Percentiles rank a stretch among this genome's conserved stretches.
These are phyloP conservation scores for Neelides sp. DNA, from an alignment of 1,140 invertebrate species.

Conservation along the genomic window DNA sequence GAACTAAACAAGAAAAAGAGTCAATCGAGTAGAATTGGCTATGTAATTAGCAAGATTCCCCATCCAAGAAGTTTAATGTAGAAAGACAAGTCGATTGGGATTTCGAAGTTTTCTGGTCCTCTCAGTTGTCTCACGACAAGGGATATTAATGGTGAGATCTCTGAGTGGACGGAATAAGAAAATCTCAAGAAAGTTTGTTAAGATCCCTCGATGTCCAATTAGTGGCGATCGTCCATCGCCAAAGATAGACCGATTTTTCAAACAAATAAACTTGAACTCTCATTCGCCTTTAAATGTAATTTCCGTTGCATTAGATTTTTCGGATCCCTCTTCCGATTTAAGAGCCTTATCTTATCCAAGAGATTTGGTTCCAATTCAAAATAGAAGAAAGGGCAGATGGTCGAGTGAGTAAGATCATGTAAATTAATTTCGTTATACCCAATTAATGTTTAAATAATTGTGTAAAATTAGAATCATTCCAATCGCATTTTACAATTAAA, in stretches of 20 bases:
- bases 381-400: slow-evolving; percentile 44
- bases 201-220: slow-evolving; percentile 25
- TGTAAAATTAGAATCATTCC: too few relatives aligned
- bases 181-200: slow-evolving; percentile 15
- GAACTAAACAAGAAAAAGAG: neutral
- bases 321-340: slow-evolving; percentile 21
- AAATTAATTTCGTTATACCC: too few relatives aligned
- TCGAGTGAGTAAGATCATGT: slow-evolving; percentile 65
- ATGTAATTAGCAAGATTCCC: slow-evolving; percentile 13
- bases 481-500: too few relatives aligned
- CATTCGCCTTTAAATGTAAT: slow-evolving; percentile 24
- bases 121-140: neutral
- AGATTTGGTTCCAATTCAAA: slow-evolving; percentile 20
- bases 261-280: slow-evolving; percentile 21
- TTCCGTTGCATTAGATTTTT: slow-evolving; percentile 31
- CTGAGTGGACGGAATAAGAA: slow-evolving; percentile 14
- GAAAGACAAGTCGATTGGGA: slow-evolving; percentile 5
- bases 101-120: slow-evolving; percentile 9
- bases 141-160: neutral
- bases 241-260: slow-evolving; percentile 8
- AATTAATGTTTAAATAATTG: too few relatives aligned
- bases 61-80: slow-evolving; percentile 23
- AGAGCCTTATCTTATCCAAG: slow-evolving; percentile 15
- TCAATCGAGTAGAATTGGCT: neutral
- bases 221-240: too few relatives aligned